Base-by-base conservation (phyloP, 2,113 vertebrate species). In the Mobula birostris region DNA sequence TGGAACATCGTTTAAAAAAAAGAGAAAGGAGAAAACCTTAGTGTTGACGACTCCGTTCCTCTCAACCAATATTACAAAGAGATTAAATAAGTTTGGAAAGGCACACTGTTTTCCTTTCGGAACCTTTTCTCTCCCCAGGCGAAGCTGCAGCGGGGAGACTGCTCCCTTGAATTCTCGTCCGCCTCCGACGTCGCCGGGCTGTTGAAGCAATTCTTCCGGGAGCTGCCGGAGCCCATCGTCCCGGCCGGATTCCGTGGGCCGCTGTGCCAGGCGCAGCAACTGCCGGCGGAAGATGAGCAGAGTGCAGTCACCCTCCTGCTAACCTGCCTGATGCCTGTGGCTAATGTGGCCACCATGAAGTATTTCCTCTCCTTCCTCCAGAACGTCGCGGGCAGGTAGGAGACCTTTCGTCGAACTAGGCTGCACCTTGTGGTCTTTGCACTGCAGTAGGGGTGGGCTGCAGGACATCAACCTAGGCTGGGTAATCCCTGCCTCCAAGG, bases 171-270 rank as follows among this genome's bases (percentile, higher is more conserved):
- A 0, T 87, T 94, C 61, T 94, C 96, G 15, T 95, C 96, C 72
- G 95, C 96, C 0, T 96, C 96, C 15, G 96, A 97, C 1, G 95
- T 96, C 1, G 96, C 96, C 0, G 94, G 95, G 0, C 78, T 97
- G 19, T 85, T 97, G 58, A 97, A 97, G 94, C 96, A 96, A 94
- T 97, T 97, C 94, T 94, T 96, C 58, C 95, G 96, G 7, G 96
- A 96, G 93, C 94, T 96, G 63, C 96, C 96, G 0, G 94, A 95
- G 29, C 96, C 96, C 15, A 95, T 97, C 83, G 95, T 97, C 48
- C 95, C 96, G 0, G 40, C 77, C 0, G 95, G 95, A 27, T 95
- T 97, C 7, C 96, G 96, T 94, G 94, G 94, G 5, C 95, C 95
- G 0, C 94, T 97, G 79, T 96, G 96, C 82, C 96, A 95, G 9